phyloP scores from a whole-genome alignment of 2,888 invertebrate genomes.

The Spodoptera exigua region DNA sequence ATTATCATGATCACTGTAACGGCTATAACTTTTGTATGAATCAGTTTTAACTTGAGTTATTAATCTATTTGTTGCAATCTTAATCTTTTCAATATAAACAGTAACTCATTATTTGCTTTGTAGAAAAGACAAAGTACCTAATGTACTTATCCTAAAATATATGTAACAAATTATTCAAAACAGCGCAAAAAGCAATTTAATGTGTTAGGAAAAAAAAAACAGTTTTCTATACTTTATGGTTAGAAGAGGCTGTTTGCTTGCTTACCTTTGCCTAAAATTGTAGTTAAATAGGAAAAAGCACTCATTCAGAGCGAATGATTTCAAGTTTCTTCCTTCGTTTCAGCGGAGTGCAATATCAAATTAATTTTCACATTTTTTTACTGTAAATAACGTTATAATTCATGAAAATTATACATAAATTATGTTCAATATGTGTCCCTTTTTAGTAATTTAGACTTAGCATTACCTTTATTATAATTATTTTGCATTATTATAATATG shows the following conservation, averaged over 20 bases:
- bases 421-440: background rate
- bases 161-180: background rate
- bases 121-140: background rate
- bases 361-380: conserved; percentile 23
- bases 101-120: too few species aligned
- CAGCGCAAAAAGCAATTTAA: background rate
- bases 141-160: background rate
- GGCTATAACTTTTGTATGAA: background rate
- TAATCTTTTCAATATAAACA: too few species aligned
- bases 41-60: background rate
- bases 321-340: conserved; percentile 71
- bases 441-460: background rate
- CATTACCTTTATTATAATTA: too few species aligned
- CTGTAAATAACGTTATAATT: conserved; percentile 9
- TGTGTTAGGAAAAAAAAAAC: too few species aligned
- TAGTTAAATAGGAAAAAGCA: conserved; percentile 56
- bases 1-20: background rate
- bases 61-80: background rate
- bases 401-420: conserved; percentile 38
- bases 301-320: conserved; percentile 77
- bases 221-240: too few species aligned
- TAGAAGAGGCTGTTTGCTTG: too few species aligned
- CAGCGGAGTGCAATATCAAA: conserved; percentile 70
- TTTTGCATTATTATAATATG: too few species aligned
- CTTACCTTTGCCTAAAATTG: too few species aligned